Percentiles rank a stretch among this genome's conserved stretches.
Evolutionary conservation across 2,113 vertebrate species (phyloP).

Genomic region (Cricetomys ansorgei): DNA sequence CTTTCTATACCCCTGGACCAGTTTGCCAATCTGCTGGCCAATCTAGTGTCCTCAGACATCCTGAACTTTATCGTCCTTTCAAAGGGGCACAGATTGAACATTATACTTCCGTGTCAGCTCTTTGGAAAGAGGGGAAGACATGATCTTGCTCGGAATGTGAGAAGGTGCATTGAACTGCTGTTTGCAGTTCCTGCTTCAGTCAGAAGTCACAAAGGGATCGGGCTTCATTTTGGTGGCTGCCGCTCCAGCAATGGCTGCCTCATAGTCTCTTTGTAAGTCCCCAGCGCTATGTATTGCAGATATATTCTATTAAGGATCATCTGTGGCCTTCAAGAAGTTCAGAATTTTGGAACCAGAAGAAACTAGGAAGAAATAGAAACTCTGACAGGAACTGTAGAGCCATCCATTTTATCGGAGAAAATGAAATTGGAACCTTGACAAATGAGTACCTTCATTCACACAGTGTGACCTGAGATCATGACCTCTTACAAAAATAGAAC

Average conservation of each 20-base stretch:
- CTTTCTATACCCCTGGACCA: neutral
- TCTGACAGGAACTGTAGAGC: neutral
- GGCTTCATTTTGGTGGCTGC: neutral
- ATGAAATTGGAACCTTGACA: neutral
- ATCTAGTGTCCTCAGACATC: neutral
- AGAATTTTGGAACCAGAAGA: slow-evolving; percentile 34
- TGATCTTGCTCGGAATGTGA: neutral
- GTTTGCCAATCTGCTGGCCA: neutral
- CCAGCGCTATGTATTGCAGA: neutral
- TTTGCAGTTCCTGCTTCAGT: neutral
- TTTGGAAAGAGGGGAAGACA: neutral
- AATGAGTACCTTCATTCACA: neutral
- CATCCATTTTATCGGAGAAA: neutral
- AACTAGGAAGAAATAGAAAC: slow-evolving; percentile 12
- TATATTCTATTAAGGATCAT: neutral
- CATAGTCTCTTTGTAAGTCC: neutral
- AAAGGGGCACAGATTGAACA: neutral
- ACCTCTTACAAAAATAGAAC: neutral
- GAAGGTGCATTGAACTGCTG: no score
- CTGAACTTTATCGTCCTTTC: neutral
- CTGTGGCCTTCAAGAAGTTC: neutral
- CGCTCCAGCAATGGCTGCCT: neutral
- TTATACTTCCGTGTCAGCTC: neutral
- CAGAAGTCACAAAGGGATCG: neutral
- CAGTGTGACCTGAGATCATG: neutral